phyloP scores from a whole-genome alignment of 2,888 invertebrate species.

The Acleris emargana region DNA sequence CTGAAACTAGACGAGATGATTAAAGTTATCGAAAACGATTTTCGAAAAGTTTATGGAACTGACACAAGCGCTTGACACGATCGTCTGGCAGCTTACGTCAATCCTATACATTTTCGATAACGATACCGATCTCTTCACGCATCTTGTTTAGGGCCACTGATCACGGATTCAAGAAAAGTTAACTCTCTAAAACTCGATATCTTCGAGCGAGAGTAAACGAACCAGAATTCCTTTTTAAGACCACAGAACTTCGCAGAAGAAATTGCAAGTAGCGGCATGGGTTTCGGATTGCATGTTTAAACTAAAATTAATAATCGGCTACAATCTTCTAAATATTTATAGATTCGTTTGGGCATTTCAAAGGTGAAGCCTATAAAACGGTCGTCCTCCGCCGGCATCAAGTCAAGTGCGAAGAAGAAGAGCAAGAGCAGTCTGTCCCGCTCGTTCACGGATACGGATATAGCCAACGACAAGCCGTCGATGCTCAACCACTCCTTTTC shows the following conservation, averaged over 20 bases:
- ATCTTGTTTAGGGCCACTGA: no score
- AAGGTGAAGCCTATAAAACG: constrained; percentile 79
- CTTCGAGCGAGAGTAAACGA: no score
- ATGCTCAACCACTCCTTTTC: constrained; percentile 83
- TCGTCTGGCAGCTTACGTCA: no score
- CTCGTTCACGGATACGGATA: constrained; percentile 71
- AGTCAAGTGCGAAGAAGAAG: constrained; percentile 75
- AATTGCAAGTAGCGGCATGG: neutral
- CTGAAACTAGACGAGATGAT: no score
- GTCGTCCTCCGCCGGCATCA: constrained; percentile 67
- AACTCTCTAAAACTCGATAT: no score
- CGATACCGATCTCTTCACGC: no score
- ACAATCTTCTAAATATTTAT: constrained; percentile 60
- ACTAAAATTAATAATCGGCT: constrained; percentile 2
- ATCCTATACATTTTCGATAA: no score
- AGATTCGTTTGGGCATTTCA: constrained; percentile 78
- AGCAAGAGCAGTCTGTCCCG: constrained; percentile 67
- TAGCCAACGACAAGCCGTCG: constrained; percentile 80
- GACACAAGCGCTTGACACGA: no score
- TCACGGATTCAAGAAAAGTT: no score
- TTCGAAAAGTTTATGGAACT: no score
- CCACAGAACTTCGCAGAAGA: neutral
- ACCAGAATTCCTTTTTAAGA: no score
- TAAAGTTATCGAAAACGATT: no score
- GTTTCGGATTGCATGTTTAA: constrained; percentile 7